Percentiles rank a stretch among this genome's conserved stretches.
phyloP scores from a whole-genome alignment of 2,113 vertebrate species.

The Tychaedon coryphoeus region DNA sequence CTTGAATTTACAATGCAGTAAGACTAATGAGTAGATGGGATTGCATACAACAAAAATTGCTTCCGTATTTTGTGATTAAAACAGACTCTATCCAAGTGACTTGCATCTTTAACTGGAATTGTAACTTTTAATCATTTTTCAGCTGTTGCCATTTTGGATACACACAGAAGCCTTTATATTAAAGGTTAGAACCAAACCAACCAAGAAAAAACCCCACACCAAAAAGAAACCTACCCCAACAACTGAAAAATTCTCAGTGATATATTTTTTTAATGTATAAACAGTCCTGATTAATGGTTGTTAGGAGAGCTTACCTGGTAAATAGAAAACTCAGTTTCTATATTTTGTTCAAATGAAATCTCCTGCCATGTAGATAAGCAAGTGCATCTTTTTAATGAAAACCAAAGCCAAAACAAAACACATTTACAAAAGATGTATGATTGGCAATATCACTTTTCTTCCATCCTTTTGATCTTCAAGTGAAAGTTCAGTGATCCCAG shows the following conservation, averaged over 20 bases:
- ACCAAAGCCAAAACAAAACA: neutral
- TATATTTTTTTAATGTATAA: neutral
- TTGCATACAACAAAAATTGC: neutral
- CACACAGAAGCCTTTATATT: neutral
- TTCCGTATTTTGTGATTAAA: neutral
- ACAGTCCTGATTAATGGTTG: neutral
- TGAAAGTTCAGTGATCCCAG: neutral
- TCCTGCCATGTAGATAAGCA: neutral
- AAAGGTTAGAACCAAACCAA: neutral
- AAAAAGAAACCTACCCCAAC: neutral
- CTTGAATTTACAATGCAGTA: neutral
- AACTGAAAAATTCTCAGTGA: neutral
- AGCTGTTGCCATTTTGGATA: neutral
- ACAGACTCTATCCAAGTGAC: neutral
- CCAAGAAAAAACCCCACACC: fast-evolving
- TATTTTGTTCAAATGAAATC: neutral
- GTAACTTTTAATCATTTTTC: neutral
- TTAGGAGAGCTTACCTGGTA: neutral
- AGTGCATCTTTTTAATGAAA: neutral
- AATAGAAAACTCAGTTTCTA: neutral
- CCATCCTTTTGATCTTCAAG: neutral
- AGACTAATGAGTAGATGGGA: neutral
- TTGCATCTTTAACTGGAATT: neutral
- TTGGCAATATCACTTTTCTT: neutral
- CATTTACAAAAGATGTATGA: neutral